phyloP scores from a whole-genome alignment of 2,888 invertebrate genomes.

The Melipona beecheii region DNA sequence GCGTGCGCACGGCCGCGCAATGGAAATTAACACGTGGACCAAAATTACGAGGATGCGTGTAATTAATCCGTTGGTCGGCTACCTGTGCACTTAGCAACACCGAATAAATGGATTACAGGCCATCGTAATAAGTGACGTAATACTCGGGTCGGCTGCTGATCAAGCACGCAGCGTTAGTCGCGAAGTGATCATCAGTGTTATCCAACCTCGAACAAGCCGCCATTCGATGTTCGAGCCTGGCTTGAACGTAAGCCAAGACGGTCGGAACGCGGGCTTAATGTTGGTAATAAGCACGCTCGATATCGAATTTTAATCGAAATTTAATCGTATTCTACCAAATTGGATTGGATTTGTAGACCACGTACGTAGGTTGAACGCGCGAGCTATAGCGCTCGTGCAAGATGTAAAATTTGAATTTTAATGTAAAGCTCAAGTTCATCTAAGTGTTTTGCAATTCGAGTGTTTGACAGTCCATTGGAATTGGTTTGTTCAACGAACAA shows the following conservation, averaged over 20 bases:
- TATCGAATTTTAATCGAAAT: background rate
- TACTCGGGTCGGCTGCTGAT: constrained; percentile 63
- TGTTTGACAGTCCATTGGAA: too few relatives aligned
- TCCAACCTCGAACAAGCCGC: constrained; percentile 71
- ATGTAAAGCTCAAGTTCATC: too few relatives aligned
- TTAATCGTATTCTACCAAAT: background rate
- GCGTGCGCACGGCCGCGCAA: background rate
- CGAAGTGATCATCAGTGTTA: constrained; percentile 74
- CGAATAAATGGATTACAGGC: constrained; percentile 66
- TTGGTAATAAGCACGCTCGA: too few relatives aligned
- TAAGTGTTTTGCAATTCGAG: too few relatives aligned
- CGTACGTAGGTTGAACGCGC: too few relatives aligned
- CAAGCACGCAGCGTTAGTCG: constrained; percentile 70
- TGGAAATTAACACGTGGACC: constrained; percentile 37
- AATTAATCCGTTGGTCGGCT: constrained; percentile 40
- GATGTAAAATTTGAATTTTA: too few relatives aligned
- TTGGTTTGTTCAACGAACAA: too few relatives aligned
- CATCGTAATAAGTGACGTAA: constrained; percentile 52
- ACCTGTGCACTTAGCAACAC: constrained; percentile 47
- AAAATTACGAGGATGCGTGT: constrained; percentile 41
- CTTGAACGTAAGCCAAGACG: constrained; percentile 59
- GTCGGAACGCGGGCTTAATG: background rate
- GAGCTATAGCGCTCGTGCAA: too few relatives aligned
- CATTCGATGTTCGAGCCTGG: constrained; percentile 62
- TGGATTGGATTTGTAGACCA: background rate